These are phyloP conservation scores for Platycnemis pennipes DNA, from an alignment of 2,888 invertebrate species.

Conservation along the genomic window DNA sequence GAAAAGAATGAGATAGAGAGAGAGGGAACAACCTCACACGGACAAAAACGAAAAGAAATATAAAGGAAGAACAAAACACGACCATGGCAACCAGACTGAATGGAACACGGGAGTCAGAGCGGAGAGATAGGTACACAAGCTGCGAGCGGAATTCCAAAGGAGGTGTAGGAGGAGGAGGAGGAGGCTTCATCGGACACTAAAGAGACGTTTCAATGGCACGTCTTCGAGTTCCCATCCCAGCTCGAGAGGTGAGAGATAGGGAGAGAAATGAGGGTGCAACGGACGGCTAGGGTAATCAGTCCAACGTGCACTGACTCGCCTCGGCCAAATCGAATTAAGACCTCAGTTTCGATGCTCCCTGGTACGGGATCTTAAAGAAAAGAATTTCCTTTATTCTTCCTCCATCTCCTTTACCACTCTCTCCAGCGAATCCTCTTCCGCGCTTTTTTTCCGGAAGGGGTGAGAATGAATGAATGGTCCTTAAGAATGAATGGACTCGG, in stretches of 20 bases:
- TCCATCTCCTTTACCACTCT: neutral
- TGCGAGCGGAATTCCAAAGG: slow-evolving; percentile 57
- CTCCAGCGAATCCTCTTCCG: neutral
- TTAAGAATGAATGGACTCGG: neutral
- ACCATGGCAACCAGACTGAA: neutral
- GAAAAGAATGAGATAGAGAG: neutral
- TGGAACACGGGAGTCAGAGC: neutral
- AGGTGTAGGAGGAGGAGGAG: too few relatives aligned
- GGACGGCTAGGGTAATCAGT: slow-evolving; percentile 49
- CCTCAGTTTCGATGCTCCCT: neutral
- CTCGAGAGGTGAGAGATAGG: neutral
- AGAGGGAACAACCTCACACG: neutral
- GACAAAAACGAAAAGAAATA: neutral
- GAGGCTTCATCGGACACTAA: neutral
- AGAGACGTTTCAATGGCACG: neutral
- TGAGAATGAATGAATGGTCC: neutral
- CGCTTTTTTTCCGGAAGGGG: neutral
- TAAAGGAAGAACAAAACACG: neutral
- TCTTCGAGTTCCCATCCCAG: neutral
- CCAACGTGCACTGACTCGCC: slow-evolving; percentile 26
- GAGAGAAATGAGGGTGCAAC: neutral
- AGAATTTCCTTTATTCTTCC: slow-evolving; percentile 1
- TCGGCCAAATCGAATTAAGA: slow-evolving; percentile 56
- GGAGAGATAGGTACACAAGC: neutral
- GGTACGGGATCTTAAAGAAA: neutral